A percentile compares a stretch with the other conserved stretches of the same genome.
These are phyloP conservation scores for Harmothoe impar DNA, from an alignment of 2,888 invertebrate species.

Conservation along the genomic window DNA sequence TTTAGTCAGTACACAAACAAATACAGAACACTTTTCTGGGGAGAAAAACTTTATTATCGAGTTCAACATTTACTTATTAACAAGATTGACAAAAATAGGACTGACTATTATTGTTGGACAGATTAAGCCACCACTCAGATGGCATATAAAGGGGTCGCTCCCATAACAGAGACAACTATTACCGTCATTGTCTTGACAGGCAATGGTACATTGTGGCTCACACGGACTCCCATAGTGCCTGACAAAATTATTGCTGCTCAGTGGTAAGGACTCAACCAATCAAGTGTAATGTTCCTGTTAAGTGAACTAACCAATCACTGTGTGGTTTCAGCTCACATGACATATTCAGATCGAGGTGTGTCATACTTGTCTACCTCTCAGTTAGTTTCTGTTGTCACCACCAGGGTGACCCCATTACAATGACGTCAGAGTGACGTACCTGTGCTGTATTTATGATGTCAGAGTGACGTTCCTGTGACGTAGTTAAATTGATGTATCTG, in stretches of 20 bases:
- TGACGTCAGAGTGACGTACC: slow-evolving; percentile 3
- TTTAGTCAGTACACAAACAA: not conserved
- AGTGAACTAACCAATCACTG: not conserved
- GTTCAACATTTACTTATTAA: slow-evolving; percentile 58
- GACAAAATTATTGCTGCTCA: not conserved
- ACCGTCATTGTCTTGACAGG: not conserved
- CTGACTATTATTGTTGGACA: not conserved
- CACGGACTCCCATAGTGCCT: not conserved
- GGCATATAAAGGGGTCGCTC: not conserved
- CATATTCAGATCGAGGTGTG: not conserved
- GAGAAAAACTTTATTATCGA: slow-evolving; percentile 39
- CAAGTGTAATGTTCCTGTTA: not conserved
- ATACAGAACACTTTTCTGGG: not conserved
- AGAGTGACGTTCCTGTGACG: not conserved
- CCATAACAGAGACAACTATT: not conserved
- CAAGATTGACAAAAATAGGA: slow-evolving; percentile 6
- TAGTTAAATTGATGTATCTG: not conserved
- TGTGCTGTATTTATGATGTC: not conserved
- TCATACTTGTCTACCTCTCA: not conserved
- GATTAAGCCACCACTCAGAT: not conserved
- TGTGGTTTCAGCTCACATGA: too few species aligned
- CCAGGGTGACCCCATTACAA: slow-evolving; percentile 47
- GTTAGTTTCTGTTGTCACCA: slow-evolving; percentile 40
- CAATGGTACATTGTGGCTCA: too few species aligned
- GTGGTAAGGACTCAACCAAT: slow-evolving; percentile 15